Evolutionary conservation across 2,797 vertebrate genomes (phyloP), one percentile per base, ranked within the genome.

Genomic region (Epinephelus malabaricus): DNA sequence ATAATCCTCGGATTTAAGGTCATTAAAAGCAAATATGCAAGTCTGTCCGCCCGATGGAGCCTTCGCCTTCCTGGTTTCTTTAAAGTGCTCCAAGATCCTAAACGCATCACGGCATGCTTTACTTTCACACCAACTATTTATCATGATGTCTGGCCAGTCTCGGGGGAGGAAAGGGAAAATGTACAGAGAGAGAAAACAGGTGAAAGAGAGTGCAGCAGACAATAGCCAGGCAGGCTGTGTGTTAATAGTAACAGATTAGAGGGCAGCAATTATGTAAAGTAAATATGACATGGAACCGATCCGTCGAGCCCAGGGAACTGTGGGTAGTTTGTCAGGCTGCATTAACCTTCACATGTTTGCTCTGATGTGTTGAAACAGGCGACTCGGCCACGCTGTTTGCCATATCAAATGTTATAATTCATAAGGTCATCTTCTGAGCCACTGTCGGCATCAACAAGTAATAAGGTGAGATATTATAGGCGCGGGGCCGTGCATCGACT

Each of bases 311-410:
- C 79, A 51, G 92, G 93, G 92, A 90, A 83, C 88, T 88, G 85
- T 77, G 90, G 80, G 64, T 82, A 89, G 94, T 95, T 95, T 93
- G 92, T 93, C 93, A 88, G 91, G 92, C 93, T 91, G 92, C 91
- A 93, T 95, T 95, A 95, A 95, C 94, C 94, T 95, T 94, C 89
- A 86, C 87, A 18, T 93, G 93, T 95, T 95, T 94, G 94, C 92
- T 91, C 85, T 84, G 90, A 92, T 73, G 88, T 93, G 91, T 93
- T 92, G 90, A 85, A 93, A 94, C 91, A 88, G 87, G 79, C 81
- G 25, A 81, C 78, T 83, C 76, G 45, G 84, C 78, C 86, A 81
- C 51, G 53, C 69, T 82, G 88, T 84, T 91, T 86, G 86, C 91
- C 79, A 78, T 85, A 92, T 92, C 88, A 85, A 93, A 91, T 87